Base-by-base conservation (phyloP, 2,797 vertebrate species). In the Sebastes diploproa region DNA sequence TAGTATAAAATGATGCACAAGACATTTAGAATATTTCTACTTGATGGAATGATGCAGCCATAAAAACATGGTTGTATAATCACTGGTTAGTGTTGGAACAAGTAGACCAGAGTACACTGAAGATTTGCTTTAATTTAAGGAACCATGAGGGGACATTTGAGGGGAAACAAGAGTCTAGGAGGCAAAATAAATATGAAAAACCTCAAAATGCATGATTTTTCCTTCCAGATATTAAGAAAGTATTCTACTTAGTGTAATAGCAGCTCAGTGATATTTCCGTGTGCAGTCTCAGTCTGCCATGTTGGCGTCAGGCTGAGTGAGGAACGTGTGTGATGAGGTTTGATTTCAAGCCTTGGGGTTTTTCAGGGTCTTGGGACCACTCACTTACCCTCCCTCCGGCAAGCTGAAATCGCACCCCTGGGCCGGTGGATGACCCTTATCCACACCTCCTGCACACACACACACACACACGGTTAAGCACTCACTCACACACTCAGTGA, bases 281-380 rank as follows among this genome's bases (percentile, higher is more conserved):
- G 16, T 62, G 32, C 54, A 3, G 46, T 38, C 61, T 69, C 63
- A 3, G 29, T 58, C 22, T 3, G 20, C 30, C 36, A 5, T 16
- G 58, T 8, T 32, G 18, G 18, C 27, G 12, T 18, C 2, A 6
- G 22, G 20, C 20, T 69, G 56, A 60, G 46, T 72, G 59, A 12
- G 20, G 30, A 30, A 78, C 5, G 1, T 34, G 55, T 11, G 54
- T 9, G 4, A 50, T 36, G 50, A 80, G 91, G 77, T 84, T 92
- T 82, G 62, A 93, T 94, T 91, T 92, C 91, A 92, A 82, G 89
- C 89, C 82, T 84, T 81, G 74, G 91, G 91, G 91, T 91, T 92
- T 79, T 93, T 78, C 36, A 10, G 88, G 91, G 88, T 90, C 91
- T 91, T 88, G 93, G 93, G 94, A 94, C 92, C 86, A 80, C 77